Base-by-base conservation (phyloP, 2,113 vertebrate species). In the Apteryx owenii region DNA sequence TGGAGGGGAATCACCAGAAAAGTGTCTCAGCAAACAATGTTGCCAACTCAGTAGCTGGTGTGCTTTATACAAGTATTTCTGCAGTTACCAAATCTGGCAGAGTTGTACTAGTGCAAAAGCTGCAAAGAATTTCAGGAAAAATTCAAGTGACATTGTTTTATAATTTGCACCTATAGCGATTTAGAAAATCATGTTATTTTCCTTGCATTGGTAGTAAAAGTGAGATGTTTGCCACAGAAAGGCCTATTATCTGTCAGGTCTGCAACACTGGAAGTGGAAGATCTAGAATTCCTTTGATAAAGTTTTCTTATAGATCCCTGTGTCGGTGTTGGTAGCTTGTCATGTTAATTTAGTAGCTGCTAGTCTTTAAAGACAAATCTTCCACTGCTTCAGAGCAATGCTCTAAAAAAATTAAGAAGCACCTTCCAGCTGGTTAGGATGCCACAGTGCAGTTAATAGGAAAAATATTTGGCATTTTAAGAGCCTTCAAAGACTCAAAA, bases 391-490 rank as follows among this genome's bases (percentile, higher is more conserved):
- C 71, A 65, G 61, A 88, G 10, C 3, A 83, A 88, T 48, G 7
- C 8, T 72, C 94, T 2, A 54, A 91, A 92, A 38, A 92, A 80
- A 38, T 40, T 46, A 70, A 40, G 62, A 48, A 64, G 19, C n/a
- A 36, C 29, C 48, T 71, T 87, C 64, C 60, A 95, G 31, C 54
- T 84, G 23, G 62, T 91, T 68, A 88, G 42, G 12, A n/a, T 71
- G 72, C 33, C 68, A 28, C 14, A 1, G 28, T 75, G 64, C 15
- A 69, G 56, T 40, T 94, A 93, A 86, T 84, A 73, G 73, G 68
- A 78, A 90, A 86, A 88, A 81, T 81, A 75, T 90, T 86, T 95
- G 79, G 46, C 64, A 77, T 65, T 93, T 95, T 56, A 90, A 85
- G 81, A 80, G 44, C 25, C 53, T 94, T 96, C 90, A 69, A 87